A percentile compares a stretch with the other conserved stretches of the same genome.
phyloP scores from a whole-genome alignment of 2,888 invertebrate genomes.

The Pseudococcus longispinus region DNA sequence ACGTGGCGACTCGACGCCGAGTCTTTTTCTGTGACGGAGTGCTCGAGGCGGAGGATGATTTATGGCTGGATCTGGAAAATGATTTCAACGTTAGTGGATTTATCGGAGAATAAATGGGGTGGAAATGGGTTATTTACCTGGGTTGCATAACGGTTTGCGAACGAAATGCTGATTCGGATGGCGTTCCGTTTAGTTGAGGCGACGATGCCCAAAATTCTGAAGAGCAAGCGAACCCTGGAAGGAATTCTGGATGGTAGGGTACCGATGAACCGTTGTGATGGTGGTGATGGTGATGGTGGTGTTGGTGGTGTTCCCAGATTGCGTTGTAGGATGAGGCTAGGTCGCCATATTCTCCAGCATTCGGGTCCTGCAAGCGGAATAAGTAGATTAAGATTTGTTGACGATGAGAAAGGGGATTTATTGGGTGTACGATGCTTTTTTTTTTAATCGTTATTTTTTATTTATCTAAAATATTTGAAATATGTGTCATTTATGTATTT shows the following conservation, averaged over 20 bases:
- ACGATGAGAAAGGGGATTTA: not conserved
- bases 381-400: too few relatives aligned
- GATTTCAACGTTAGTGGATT: not conserved
- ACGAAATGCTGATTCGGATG: constrained; percentile 29
- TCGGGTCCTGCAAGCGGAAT: not conserved
- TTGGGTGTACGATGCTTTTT: not conserved
- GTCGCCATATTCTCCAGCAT: constrained; percentile 21
- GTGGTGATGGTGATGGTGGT: constrained; percentile 58
- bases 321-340: constrained; percentile 54
- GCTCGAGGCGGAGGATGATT: constrained; percentile 55
- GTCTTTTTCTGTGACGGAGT: constrained; percentile 74
- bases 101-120: not conserved
- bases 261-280: constrained; percentile 65
- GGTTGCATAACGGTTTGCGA: constrained; percentile 59
- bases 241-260: constrained; percentile 73
- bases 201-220: constrained; percentile 59
- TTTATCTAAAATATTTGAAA: not conserved
- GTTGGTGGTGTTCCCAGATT: constrained; percentile 57
- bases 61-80: constrained; percentile 10
- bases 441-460: not conserved
- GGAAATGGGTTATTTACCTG: constrained; percentile 58
- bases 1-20: constrained; percentile 84
- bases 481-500: not conserved
- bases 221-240: constrained; percentile 69
- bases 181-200: constrained; percentile 60